Evolutionary conservation across 2,797 vertebrate genomes (phyloP).

Genomic region (Hapalemur alaotrensis): DNA sequence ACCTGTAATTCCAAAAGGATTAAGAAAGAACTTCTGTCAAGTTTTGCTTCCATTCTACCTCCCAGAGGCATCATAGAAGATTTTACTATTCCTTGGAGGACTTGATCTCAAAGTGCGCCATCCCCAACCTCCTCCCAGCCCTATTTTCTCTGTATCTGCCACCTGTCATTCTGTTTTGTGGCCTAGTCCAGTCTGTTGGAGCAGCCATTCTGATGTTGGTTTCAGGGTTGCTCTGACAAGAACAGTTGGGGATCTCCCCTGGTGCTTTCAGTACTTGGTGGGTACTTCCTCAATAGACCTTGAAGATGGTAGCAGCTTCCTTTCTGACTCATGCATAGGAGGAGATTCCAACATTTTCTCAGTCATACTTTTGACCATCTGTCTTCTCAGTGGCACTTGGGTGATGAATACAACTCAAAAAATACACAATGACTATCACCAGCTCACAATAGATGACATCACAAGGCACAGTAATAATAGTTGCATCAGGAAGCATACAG

Average conservation of each 20-base stretch:
- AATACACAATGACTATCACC: background rate
- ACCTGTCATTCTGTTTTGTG: background rate
- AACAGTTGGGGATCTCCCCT: background rate
- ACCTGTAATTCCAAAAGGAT: background rate
- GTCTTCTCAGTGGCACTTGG: background rate
- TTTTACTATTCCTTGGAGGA: background rate
- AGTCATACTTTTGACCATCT: background rate
- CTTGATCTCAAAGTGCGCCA: background rate
- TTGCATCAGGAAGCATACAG: background rate
- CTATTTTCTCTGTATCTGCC: background rate
- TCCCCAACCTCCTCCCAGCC: no score
- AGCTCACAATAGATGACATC: background rate
- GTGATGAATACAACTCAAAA: background rate
- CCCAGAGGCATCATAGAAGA: background rate
- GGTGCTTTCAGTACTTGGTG: background rate
- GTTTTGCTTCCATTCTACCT: background rate
- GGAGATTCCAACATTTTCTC: conserved; percentile 10
- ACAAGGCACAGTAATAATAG: background rate
- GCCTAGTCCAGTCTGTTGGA: background rate
- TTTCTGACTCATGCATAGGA: conserved; percentile 23
- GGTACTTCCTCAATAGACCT: background rate
- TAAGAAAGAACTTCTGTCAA: background rate
- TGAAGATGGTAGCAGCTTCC: conserved; percentile 2
- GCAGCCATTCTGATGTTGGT: background rate
- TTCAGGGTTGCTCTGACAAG: background rate